Percentiles rank a stretch among this genome's conserved stretches.
Conservation (phyloP, 2,113 vertebrate species). For the Chitala chitala region DNA sequence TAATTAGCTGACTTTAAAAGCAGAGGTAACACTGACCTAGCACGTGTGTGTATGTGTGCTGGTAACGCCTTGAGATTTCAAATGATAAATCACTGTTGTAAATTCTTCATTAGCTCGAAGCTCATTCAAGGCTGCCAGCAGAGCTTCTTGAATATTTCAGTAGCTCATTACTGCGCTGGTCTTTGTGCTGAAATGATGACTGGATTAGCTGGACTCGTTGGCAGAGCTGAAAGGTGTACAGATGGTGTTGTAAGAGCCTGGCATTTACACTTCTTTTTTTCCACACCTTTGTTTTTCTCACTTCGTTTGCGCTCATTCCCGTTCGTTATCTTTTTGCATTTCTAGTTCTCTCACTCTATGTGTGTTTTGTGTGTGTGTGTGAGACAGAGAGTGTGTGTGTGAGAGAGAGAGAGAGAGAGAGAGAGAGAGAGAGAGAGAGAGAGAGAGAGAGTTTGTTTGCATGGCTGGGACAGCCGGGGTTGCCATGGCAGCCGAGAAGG, state of each 20-base stretch:
- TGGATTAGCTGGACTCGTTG: background rate
- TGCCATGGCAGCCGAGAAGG: conserved; percentile 22
- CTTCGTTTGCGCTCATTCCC: background rate
- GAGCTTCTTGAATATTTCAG: background rate
- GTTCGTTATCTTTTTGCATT: background rate
- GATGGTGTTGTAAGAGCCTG: background rate
- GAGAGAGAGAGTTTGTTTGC: conserved; percentile 2
- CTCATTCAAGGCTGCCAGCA: background rate
- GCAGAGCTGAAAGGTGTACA: background rate
- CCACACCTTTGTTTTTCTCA: background rate
- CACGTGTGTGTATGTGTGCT: too few species aligned
- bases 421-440: too few species aligned
- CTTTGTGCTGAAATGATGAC: background rate
- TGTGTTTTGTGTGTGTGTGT: conserved; percentile 10
- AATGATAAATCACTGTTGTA: background rate
- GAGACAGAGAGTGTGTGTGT: background rate
- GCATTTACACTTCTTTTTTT: background rate
- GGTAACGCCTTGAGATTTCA: too few species aligned
- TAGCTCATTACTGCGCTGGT: background rate
- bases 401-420: too few species aligned
- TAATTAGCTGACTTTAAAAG: too few species aligned
- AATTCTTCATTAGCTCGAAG: background rate
- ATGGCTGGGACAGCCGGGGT: conserved; percentile 16
- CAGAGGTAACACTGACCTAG: too few species aligned
- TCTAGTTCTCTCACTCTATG: background rate